phyloP scores from a whole-genome alignment of 35 echinoderm and acorn worm species.

The Ptychodera flava region DNA sequence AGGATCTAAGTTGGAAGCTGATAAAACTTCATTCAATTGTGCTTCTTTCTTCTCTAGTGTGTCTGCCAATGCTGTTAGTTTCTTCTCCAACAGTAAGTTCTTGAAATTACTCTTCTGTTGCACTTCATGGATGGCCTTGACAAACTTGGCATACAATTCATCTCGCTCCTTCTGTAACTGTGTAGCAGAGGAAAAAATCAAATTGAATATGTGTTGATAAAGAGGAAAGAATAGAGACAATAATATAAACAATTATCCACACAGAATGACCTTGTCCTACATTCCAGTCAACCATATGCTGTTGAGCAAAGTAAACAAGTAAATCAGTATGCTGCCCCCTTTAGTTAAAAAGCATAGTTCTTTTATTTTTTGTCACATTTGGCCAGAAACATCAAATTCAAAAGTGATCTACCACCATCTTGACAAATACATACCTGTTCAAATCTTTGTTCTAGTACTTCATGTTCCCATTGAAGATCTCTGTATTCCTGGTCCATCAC shows the following conservation, averaged over 20 bases:
- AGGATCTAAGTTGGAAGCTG: slow-evolving; percentile 94
- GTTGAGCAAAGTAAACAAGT: not conserved
- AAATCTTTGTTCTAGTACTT: slow-evolving; percentile 98
- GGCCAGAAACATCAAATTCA: not conserved
- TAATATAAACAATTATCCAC: not conserved
- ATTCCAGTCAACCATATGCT: slow-evolving; percentile 6
- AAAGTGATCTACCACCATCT: not conserved
- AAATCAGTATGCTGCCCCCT: not conserved
- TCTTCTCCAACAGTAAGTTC: slow-evolving; percentile 96
- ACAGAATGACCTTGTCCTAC: not conserved
- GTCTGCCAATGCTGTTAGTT: slow-evolving; percentile 78
- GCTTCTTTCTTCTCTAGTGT: slow-evolving; percentile 99
- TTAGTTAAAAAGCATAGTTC: not conserved
- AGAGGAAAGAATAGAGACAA: not conserved
- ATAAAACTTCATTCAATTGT: slow-evolving; percentile 94
- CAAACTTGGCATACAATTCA: slow-evolving; percentile 93
- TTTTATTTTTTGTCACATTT: not conserved
- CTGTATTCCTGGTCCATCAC: slow-evolving; percentile 93
- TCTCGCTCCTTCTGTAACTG: slow-evolving; percentile 75
- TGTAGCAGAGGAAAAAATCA: too few species aligned
- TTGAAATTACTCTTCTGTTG: slow-evolving; percentile 92
- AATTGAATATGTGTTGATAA: not conserved
- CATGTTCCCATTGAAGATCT: slow-evolving; percentile 98
- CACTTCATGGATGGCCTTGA: slow-evolving; percentile 92
- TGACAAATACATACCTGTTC: slow-evolving; percentile 62